These are phyloP conservation scores for Ophraella communa DNA, from an alignment of 2,888 invertebrate species.

Conservation along the genomic window DNA sequence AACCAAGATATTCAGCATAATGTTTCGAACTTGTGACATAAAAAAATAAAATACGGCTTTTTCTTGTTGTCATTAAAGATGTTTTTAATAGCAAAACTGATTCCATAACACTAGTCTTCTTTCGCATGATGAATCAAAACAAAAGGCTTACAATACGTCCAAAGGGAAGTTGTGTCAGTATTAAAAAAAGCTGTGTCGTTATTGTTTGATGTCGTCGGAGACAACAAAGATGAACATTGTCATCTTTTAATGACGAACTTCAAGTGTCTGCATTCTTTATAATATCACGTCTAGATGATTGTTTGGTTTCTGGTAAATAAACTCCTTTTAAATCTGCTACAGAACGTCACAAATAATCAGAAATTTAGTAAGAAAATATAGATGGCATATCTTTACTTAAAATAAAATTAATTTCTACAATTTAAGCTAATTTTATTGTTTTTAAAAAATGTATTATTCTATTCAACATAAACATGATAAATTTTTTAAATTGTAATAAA, in stretches of 20 bases:
- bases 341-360: not conserved
- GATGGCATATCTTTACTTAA: too few relatives aligned
- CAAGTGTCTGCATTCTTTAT: constrained; percentile 51
- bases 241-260: constrained; percentile 55
- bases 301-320: constrained; percentile 21
- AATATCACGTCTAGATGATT: constrained; percentile 25
- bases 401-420: too few relatives aligned
- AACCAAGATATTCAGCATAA: too few relatives aligned
- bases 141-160: constrained; percentile 41
- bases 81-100: not conserved
- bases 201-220: constrained; percentile 50
- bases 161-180: constrained; percentile 46
- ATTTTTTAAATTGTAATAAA: too few relatives aligned
- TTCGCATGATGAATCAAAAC: constrained; percentile 4
- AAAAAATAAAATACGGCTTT: not conserved
- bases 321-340: constrained; percentile 10
- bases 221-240: constrained; percentile 57
- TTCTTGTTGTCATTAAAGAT: not conserved
- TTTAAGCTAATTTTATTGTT: too few relatives aligned
- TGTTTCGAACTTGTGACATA: too few relatives aligned
- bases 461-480: not conserved
- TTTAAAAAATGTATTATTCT: too few relatives aligned
- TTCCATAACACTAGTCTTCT: not conserved
- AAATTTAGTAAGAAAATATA: not conserved
- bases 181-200: constrained; percentile 49